These are phyloP conservation scores for Morelia viridis DNA, from an alignment of 2,797 vertebrate genomes.

Conservation along the genomic window DNA sequence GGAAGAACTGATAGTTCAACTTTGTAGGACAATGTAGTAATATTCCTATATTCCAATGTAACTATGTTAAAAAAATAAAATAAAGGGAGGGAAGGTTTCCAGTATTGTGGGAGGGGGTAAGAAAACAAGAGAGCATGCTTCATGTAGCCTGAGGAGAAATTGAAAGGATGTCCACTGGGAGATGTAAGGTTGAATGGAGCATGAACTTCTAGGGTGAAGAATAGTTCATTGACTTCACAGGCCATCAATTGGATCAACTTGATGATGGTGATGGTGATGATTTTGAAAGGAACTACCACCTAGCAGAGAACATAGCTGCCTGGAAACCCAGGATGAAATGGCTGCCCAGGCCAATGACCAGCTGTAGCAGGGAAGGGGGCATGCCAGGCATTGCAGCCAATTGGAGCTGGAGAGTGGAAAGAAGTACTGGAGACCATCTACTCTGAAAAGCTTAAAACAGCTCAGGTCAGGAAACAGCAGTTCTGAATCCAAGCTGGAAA, in stretches of 20 bases:
- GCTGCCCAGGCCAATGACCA: not conserved
- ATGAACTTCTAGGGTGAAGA: not conserved
- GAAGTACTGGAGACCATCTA: not conserved
- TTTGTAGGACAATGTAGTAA: not conserved
- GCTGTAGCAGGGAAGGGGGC: not conserved
- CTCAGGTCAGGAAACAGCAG: not conserved
- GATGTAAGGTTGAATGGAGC: not conserved
- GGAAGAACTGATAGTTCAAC: not conserved
- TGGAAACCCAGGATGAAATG: not conserved
- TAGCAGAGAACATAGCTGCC: not conserved
- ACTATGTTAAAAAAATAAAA: not conserved
- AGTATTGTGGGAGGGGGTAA: not conserved
- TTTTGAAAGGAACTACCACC: not conserved
- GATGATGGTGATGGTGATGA: not conserved
- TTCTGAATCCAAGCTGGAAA: not conserved
- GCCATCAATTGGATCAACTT: not conserved
- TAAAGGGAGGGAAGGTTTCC: not conserved
- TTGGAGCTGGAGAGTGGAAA: not conserved
- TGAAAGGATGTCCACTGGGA: not conserved
- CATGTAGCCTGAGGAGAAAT: not conserved
- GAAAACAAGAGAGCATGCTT: not conserved
- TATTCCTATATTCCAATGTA: not conserved
- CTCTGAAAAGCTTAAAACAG: not conserved
- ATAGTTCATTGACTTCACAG: not conserved
- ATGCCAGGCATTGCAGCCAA: not conserved